These are phyloP conservation scores for Ips nitidus DNA, from an alignment of 1,140 invertebrate species.

Conservation along the genomic window DNA sequence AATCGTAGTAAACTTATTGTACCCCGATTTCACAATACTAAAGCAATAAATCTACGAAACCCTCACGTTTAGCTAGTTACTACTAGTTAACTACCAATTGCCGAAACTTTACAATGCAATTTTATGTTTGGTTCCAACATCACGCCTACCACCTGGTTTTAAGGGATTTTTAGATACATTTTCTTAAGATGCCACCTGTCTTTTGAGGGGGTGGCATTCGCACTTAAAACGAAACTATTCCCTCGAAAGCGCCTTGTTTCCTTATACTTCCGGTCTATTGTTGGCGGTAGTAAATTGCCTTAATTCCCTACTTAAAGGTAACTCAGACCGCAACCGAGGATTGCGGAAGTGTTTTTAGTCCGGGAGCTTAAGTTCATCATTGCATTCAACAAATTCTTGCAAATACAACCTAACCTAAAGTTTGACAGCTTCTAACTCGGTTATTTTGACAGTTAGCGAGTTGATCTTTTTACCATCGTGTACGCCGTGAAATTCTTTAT, in stretches of 20 bases:
- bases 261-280: constrained; percentile 11
- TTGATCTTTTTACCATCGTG: too few relatives aligned
- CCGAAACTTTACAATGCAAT: constrained; percentile 22
- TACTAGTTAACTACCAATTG: constrained; percentile 19
- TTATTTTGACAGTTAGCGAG: too few relatives aligned
- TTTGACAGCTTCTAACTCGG: too few relatives aligned
- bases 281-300: constrained; percentile 26
- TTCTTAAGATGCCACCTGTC: constrained; percentile 39
- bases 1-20: constrained; percentile 19
- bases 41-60: constrained; percentile 30
- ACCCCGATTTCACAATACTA: constrained; percentile 23
- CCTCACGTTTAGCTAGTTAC: constrained; percentile 25
- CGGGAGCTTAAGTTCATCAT: neutral
- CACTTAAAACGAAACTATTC: constrained; percentile 30
- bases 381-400: too few relatives aligned
- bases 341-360: constrained; percentile 11
- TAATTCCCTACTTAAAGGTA: constrained; percentile 37
- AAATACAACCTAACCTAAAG: too few relatives aligned
- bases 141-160: constrained; percentile 44
- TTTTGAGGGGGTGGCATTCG: constrained; percentile 30
- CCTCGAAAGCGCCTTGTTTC: constrained; percentile 1
- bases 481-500: too few relatives aligned
- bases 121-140: constrained; percentile 34
- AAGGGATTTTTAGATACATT: constrained; percentile 31
- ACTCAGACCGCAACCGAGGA: constrained; percentile 31